phyloP scores from a whole-genome alignment of 2,888 invertebrate species.

The Orthonychiurus folsomi region DNA sequence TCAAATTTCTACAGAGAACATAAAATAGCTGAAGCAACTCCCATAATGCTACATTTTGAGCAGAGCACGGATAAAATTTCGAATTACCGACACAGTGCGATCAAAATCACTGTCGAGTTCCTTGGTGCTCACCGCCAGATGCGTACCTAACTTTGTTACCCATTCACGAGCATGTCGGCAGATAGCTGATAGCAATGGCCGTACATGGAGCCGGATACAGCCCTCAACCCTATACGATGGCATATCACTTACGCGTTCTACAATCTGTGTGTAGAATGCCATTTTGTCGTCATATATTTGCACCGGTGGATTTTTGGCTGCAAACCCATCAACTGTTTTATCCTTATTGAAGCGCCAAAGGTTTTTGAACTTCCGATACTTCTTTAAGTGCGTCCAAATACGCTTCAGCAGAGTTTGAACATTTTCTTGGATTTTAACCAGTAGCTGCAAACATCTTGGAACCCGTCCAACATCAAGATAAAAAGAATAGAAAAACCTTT shows the following conservation, averaged over 20 bases:
- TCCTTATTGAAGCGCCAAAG: constrained; percentile 69
- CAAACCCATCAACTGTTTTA: constrained; percentile 66
- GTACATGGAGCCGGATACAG: constrained; percentile 55
- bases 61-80: no score
- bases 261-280: constrained; percentile 68
- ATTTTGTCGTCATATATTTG: constrained; percentile 73
- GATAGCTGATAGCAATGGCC: constrained; percentile 60
- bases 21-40: constrained; percentile 3
- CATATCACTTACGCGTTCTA: constrained; percentile 56
- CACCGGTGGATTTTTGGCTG: constrained; percentile 55
- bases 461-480: constrained; percentile 69
- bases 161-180: constrained; percentile 68
- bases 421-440: constrained; percentile 33
- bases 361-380: constrained; percentile 64
- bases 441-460: constrained; percentile 50
- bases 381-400: constrained; percentile 33
- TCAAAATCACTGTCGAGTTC: constrained; percentile 60
- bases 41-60: constrained; percentile 41
- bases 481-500: constrained; percentile 61
- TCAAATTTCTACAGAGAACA: constrained; percentile 49
- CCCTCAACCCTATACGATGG: constrained; percentile 56
- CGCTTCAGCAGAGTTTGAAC: constrained; percentile 25
- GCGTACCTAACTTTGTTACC: constrained; percentile 63
- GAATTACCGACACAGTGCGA: constrained; percentile 61
- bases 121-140: constrained; percentile 58